These are phyloP conservation scores for Lasius platythorax DNA, from an alignment of 2,888 invertebrate species.

Conservation along the genomic window DNA sequence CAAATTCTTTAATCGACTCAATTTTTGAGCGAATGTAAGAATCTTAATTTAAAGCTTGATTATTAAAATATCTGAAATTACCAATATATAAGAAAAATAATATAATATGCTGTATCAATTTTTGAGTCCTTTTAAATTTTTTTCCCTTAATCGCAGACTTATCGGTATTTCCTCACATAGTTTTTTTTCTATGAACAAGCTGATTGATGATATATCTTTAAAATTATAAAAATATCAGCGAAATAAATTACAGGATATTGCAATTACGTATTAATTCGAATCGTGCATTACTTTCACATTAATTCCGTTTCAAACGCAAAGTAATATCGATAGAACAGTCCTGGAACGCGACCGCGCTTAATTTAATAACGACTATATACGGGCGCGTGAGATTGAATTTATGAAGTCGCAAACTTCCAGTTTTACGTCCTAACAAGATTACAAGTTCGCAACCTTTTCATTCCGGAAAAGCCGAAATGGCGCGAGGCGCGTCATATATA, in stretches of 20 bases:
- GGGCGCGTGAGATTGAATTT: slow-evolving; percentile 52
- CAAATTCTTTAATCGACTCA: neutral
- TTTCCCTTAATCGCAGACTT: neutral
- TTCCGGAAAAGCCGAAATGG: slow-evolving; percentile 32
- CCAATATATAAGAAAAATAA: neutral
- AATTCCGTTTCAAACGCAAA: slow-evolving; percentile 33
- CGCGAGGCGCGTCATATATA: slow-evolving; percentile 7
- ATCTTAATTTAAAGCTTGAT: neutral
- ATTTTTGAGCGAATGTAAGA: neutral
- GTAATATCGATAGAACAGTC: slow-evolving; percentile 52
- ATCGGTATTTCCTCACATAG: neutral
- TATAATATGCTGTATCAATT: neutral
- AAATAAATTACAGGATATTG: slow-evolving; percentile 1
- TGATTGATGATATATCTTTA: neutral
- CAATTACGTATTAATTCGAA: slow-evolving; percentile 20
- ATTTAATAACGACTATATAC: slow-evolving; percentile 54
- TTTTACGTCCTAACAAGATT: slow-evolving; percentile 53
- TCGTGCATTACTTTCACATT: slow-evolving; percentile 28
- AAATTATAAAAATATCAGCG: slow-evolving; percentile 21
- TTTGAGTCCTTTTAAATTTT: neutral
- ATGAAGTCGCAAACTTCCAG: slow-evolving; percentile 53
- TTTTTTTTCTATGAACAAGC: neutral
- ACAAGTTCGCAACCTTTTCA: slow-evolving; percentile 51
- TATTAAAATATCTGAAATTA: neutral
- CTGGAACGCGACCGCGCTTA: slow-evolving; percentile 46